phyloP scores from a whole-genome alignment of 2,888 invertebrate species.

The Zelleria hepariella region DNA sequence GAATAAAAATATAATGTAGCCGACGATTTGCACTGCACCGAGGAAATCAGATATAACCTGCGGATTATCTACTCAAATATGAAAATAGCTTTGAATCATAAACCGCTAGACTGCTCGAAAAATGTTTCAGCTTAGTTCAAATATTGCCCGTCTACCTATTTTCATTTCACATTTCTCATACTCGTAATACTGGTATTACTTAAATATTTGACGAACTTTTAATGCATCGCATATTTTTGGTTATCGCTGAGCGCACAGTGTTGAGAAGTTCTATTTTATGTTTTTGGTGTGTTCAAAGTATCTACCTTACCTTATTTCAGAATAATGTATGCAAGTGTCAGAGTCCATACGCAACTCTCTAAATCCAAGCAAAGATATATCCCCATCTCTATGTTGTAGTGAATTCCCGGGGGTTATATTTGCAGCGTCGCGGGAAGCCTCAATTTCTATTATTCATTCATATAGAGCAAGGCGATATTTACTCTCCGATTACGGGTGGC shows the following conservation, averaged over 20 bases:
- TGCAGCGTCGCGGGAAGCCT: constrained; percentile 36
- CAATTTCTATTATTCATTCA: constrained; percentile 61
- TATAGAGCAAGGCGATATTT: constrained; percentile 61
- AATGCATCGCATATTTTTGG: too few relatives aligned
- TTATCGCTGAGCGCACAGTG: too few relatives aligned
- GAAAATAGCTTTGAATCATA: neutral
- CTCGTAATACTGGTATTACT: too few relatives aligned
- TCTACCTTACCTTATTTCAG: too few relatives aligned
- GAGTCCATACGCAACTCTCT: neutral
- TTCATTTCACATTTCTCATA: neutral
- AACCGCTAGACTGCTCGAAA: neutral
- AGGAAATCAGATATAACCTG: neutral
- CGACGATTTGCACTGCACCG: constrained; percentile 25
- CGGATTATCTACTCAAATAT: neutral
- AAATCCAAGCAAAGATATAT: neutral
- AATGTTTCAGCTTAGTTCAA: constrained; percentile 4
- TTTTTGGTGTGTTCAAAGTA: too few relatives aligned
- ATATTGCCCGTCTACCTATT: neutral
- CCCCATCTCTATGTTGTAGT: neutral
- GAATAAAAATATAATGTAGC: constrained; percentile 30
- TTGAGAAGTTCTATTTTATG: too few relatives aligned
- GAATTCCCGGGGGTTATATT: constrained; percentile 34
- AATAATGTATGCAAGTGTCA: neutral
- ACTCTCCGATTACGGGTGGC: constrained; percentile 58
- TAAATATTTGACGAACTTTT: too few relatives aligned